Evolutionary conservation across 2,888 invertebrate species (phyloP), one percentile per base, ranked within the genome.

Genomic region (Machimus atricapillus): DNA sequence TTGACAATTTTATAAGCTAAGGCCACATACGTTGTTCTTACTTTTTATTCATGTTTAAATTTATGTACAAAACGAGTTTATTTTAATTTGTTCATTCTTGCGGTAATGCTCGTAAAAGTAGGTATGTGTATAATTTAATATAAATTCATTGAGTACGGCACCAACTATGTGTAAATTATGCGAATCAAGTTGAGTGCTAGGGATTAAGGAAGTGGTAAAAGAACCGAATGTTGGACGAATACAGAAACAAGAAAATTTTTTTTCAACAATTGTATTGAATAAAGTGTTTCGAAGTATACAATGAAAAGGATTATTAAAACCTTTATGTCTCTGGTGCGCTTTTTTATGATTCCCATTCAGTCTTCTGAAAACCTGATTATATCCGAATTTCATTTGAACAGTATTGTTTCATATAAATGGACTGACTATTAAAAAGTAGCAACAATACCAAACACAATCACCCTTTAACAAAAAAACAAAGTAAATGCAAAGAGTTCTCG

Each of bases 11-110:
- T 74, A 74, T 37, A 86, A 78, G 78, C 86, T 86, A 86, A 86
- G 86, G 86, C 86, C 86, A 86, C 86, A 86, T 85, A 85, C 85
- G 85, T 86, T 86, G 23, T 86, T 86, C 40, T 86, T 86, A 66
- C 40, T 58, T 40, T 77, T 56, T 37, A 43, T 23, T 73, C 16
- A 56, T 66, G 16, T 66, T 83, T 83, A 83, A 52, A 66, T 31
- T 81, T 83, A 83, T 73, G 12, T 46, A 83, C 73, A 83, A 81
- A 83, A 46, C 14, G 27, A 9, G 27, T 85, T 73, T 73, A 14
- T 73, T 82, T 56, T n/a, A 58, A 31, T 81, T 56, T 81, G n/a
- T 56, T 56, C 27, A 56, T 46, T 23, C 7, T 76, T 66, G 66
- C 66, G 12, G 66, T 66, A 66, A 66, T 27, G 19, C 66, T 66